phyloP scores from a whole-genome alignment of 2,888 invertebrate genomes.

The Athalia cordata region DNA sequence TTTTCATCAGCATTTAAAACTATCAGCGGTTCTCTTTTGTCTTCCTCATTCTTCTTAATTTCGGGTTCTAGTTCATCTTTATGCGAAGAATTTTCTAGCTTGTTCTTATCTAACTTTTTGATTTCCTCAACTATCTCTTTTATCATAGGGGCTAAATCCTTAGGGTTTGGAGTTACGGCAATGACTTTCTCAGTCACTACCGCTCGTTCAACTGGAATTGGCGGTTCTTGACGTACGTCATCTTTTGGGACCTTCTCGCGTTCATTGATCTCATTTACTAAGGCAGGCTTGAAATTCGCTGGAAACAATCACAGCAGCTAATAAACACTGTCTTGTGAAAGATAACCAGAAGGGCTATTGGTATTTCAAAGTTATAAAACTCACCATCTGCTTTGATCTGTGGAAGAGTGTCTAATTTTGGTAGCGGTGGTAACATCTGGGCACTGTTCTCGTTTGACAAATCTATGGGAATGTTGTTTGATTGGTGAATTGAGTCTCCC shows the following conservation, averaged over 20 bases:
- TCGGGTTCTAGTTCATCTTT: conserved; percentile 31
- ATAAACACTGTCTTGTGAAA: background rate
- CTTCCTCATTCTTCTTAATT: conserved; percentile 43
- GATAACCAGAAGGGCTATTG: background rate
- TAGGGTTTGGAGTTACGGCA: conserved; percentile 54
- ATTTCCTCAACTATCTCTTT: conserved; percentile 80
- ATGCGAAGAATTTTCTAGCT: conserved; percentile 9
- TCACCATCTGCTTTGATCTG: conserved; percentile 54
- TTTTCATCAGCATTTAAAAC: conserved; percentile 59
- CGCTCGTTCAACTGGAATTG: conserved; percentile 69
- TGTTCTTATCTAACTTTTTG: conserved; percentile 76
- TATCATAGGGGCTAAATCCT: conserved; percentile 60
- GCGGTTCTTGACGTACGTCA: conserved; percentile 68
- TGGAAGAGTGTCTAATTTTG: conserved; percentile 51
- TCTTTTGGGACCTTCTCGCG: conserved; percentile 49
- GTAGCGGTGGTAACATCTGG: conserved; percentile 53
- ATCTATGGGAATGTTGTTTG: conserved; percentile 63
- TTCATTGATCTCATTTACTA: background rate
- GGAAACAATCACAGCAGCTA: conserved; percentile 12
- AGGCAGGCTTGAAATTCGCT: conserved; percentile 23
- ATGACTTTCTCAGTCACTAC: conserved; percentile 63
- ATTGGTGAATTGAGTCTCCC: conserved; percentile 62
- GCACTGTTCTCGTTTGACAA: conserved; percentile 59
- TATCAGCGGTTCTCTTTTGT: conserved; percentile 69
- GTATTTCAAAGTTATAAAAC: conserved; percentile 46